Evolutionary conservation across 1,140 invertebrate genomes (phyloP).

Genomic region (Meloidogyne chitwoodi): DNA sequence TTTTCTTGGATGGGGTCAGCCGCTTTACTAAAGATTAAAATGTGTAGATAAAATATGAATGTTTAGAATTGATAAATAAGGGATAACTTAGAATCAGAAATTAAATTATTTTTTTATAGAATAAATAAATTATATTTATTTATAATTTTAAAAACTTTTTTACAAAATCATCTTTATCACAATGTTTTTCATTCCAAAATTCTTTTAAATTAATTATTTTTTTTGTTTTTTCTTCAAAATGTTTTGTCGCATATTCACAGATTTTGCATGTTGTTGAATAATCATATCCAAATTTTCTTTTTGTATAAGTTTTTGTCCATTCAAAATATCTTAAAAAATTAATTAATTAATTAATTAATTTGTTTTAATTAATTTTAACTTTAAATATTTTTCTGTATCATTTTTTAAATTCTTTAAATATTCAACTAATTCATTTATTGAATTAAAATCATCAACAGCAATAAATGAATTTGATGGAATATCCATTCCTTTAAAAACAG

Average conservation of each 20-base stretch:
- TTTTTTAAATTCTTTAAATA: slow-evolving; percentile 3
- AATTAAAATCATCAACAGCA: slow-evolving; percentile 20
- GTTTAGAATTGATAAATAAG: no score
- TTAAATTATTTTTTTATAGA: no score
- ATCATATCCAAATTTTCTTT: not conserved
- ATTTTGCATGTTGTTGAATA: not conserved
- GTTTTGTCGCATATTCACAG: not conserved
- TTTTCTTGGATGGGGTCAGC: no score
- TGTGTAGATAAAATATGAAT: no score
- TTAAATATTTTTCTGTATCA: slow-evolving; percentile 9
- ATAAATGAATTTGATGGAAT: slow-evolving; percentile 23
- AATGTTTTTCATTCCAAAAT: not conserved
- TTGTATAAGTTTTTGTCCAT: slow-evolving; percentile 16
- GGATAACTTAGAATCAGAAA: no score
- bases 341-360: no score
- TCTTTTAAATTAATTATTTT: not conserved
- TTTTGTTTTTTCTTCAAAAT: not conserved
- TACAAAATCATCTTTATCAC: not conserved
- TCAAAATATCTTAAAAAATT: slow-evolving; percentile 16
- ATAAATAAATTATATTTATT: no score
- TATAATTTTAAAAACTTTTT: no score
- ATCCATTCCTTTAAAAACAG: slow-evolving; percentile 6
- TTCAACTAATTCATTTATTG: slow-evolving; percentile 9
- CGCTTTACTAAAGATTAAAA: no score
- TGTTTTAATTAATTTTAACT: not conserved